Percentiles rank a stretch among this genome's conserved stretches.
These are phyloP conservation scores for Sinocyclocheilus grahami DNA, from an alignment of 2,113 vertebrate genomes.

Conservation along the genomic window DNA sequence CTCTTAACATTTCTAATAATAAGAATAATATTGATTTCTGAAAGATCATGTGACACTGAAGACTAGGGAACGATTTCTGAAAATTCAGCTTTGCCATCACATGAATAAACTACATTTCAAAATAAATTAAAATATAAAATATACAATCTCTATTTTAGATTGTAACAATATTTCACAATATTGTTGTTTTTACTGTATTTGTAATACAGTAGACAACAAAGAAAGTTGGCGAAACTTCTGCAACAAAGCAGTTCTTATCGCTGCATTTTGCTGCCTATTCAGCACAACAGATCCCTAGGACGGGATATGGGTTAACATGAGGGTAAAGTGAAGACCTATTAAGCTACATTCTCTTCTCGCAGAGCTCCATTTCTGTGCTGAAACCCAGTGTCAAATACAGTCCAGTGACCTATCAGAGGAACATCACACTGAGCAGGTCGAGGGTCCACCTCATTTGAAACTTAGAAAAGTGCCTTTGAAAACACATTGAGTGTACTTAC, in stretches of 20 bases:
- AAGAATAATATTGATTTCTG: background rate
- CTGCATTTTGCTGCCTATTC: background rate
- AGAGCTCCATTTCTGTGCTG: background rate
- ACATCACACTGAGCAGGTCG: background rate
- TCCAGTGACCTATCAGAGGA: background rate
- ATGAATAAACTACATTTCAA: background rate
- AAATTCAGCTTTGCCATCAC: background rate
- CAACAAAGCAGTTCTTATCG: background rate
- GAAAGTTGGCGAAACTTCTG: background rate
- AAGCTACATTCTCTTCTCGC: background rate
- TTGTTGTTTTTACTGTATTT: background rate
- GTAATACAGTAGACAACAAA: background rate
- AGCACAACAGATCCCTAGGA: conserved; percentile 18
- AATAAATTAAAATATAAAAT: background rate
- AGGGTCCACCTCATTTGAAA: conserved; percentile 10
- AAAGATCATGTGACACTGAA: background rate
- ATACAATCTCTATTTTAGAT: too few relatives aligned
- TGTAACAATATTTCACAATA: background rate
- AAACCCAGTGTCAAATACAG: background rate
- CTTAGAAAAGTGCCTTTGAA: background rate
- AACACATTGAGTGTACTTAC: background rate
- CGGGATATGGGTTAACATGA: conserved; percentile 35
- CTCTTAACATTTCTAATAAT: background rate
- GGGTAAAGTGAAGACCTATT: conserved; percentile 40
- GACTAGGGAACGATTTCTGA: too few relatives aligned